Evolutionary conservation across 2,888 invertebrate genomes (phyloP), one percentile per base, ranked within the genome.

Genomic region (Philereme transversata): DNA sequence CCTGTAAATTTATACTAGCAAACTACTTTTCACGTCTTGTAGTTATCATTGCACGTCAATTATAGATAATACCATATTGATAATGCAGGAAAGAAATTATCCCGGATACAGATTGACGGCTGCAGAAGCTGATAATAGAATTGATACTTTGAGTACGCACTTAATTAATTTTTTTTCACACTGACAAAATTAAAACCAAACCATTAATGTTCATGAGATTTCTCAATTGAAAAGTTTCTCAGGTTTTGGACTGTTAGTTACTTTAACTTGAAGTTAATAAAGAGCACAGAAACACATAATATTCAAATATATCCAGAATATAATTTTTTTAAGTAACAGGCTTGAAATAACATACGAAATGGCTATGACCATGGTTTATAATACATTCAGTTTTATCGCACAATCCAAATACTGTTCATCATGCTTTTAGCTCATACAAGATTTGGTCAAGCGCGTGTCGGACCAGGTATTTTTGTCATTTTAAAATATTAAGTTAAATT

Each of bases 1-100:
- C 43, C 45, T 52, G 47, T 38, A 56, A 57, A n/a, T 43, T 0
- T 5, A 51, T 54, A 46, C 38, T 36, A n/a, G 45, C 49, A 51
- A 53, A 46, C 56, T 38, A 57, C 59, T 59, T 59, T 59, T 50
- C 51, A 56, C 22, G 52, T 56, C 55, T 53, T 55, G 47, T 5
- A 36, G 36, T 61, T 71, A 69, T 73, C 70, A 70, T 51, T 60
- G 53, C 62, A 65, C 58, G 68, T 68, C 67, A 68, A 63, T 68
- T 66, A 51, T 61, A 71, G 76, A 78, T 77, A 73, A 76, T 67
- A 53, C 46, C 48, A 62, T 67, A 71, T 73, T 65, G 74, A 76
- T 72, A 65, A 64, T 57, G 50, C 53, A 64, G 57, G 65, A 69
- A 73, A 70, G 64, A 71, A 76, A 70, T 73, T 69, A 72, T 68